Conservation (phyloP, 2,797 vertebrate genomes). For the Arnoldichthys spilopterus region DNA sequence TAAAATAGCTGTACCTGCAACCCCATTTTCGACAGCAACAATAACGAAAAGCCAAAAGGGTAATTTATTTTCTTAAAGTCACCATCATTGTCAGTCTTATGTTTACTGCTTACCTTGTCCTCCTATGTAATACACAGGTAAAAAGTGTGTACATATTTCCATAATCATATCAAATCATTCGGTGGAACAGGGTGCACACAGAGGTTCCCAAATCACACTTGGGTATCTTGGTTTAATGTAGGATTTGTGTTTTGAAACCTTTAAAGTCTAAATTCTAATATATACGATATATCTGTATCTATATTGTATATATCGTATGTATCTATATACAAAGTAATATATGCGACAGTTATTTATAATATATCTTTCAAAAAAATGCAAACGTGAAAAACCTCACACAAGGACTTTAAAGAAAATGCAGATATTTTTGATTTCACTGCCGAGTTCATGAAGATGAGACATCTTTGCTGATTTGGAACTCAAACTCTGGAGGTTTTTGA, state of each 20-base stretch:
- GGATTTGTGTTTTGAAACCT: neutral
- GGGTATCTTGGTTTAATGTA: slow-evolving; percentile 39
- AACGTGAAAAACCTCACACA: neutral
- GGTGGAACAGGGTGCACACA: slow-evolving; percentile 20
- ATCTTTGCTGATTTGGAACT: slow-evolving; percentile 25
- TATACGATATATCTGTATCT: too few relatives aligned
- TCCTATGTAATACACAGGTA: slow-evolving; percentile 42
- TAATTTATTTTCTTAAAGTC: slow-evolving; percentile 51
- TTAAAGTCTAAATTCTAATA: neutral
- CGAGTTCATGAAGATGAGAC: slow-evolving; percentile 19
- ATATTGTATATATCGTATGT: too few relatives aligned
- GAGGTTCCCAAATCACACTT: slow-evolving; percentile 25
- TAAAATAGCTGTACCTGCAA: slow-evolving; percentile 54
- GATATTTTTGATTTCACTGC: slow-evolving; percentile 2
- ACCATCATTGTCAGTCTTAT: slow-evolving; percentile 55
- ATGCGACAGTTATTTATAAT: slow-evolving; percentile 21
- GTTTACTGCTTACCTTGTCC: slow-evolving; percentile 59
- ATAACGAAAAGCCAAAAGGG: slow-evolving; percentile 41
- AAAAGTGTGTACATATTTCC: slow-evolving; percentile 61
- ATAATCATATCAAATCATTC: slow-evolving; percentile 43
- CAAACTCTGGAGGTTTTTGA: neutral
- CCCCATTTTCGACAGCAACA: slow-evolving; percentile 32
- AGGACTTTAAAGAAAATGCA: neutral
- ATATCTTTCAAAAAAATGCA: neutral
- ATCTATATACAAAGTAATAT: too few relatives aligned